A percentile compares a stretch with the other conserved stretches of the same genome.
Evolutionary conservation across 2,113 vertebrate species (phyloP).

Genomic region (Morphnarchus princeps): DNA sequence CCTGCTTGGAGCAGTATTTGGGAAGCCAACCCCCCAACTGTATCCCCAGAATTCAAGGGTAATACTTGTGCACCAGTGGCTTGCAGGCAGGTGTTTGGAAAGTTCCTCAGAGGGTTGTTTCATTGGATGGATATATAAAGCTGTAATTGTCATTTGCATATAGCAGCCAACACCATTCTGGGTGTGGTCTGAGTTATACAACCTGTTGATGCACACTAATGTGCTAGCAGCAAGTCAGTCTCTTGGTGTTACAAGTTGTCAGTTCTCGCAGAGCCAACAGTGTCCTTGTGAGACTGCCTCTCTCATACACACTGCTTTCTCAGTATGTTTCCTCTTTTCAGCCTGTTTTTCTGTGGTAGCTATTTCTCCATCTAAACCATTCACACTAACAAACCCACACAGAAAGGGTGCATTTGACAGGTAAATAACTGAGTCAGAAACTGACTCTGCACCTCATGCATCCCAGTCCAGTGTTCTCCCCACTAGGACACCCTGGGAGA

Average conservation of each 20-base stretch:
- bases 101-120: background rate
- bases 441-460: background rate
- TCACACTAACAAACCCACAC: background rate
- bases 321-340: background rate
- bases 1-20: background rate
- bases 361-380: background rate
- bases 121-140: background rate
- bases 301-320: background rate
- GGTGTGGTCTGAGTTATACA: background rate
- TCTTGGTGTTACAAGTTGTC: background rate
- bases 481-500: background rate
- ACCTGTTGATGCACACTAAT: fast-evolving
- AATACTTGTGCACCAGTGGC: background rate
- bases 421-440: background rate
- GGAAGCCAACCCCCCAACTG: background rate
- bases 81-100: background rate
- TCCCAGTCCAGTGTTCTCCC: background rate
- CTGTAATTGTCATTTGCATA: background rate
- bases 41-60: background rate
- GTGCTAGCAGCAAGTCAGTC: background rate
- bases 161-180: background rate
- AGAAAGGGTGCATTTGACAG: background rate
- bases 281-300: background rate
- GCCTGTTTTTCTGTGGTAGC: background rate
- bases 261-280: background rate